phyloP scores from a whole-genome alignment of 1,140 invertebrate species.

The Panulirus ornatus region DNA sequence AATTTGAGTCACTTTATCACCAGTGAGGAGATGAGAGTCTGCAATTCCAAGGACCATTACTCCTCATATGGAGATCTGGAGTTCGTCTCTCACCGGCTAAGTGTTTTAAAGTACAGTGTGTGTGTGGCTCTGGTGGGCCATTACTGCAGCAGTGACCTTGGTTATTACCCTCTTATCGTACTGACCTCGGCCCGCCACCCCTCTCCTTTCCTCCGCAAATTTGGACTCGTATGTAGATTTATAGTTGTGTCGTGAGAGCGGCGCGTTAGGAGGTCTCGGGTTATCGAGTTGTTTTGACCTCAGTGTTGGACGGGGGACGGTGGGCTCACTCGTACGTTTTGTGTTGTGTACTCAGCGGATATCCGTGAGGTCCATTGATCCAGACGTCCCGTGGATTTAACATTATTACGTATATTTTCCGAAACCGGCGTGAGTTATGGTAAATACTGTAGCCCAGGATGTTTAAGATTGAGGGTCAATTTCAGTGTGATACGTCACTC shows the following conservation, averaged over 20 bases:
- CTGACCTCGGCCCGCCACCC: background rate
- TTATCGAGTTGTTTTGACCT: too few relatives aligned
- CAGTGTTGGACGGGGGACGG: too few relatives aligned
- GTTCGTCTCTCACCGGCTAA: background rate
- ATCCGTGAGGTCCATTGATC: too few relatives aligned
- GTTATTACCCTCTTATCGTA: background rate
- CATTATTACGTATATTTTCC: too few relatives aligned
- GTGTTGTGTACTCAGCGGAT: too few relatives aligned
- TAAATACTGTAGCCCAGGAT: too few relatives aligned
- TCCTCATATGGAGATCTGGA: background rate
- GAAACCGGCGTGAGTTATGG: too few relatives aligned
- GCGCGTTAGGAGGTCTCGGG: background rate
- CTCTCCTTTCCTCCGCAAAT: constrained; percentile 13
- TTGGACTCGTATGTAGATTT: constrained; percentile 2
- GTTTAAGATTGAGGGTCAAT: too few relatives aligned
- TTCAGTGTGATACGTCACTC: too few relatives aligned
- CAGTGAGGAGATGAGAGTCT: background rate
- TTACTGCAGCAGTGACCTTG: background rate
- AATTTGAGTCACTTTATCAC: background rate
- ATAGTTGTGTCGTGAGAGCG: constrained; percentile 3
- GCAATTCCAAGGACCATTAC: background rate
- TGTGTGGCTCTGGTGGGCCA: background rate
- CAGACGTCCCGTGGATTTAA: too few relatives aligned
- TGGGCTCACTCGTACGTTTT: too few relatives aligned
- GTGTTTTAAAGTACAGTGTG: constrained; percentile 12